Conservation (phyloP, 2,888 invertebrate genomes). For the Protodeltote pygarga region DNA sequence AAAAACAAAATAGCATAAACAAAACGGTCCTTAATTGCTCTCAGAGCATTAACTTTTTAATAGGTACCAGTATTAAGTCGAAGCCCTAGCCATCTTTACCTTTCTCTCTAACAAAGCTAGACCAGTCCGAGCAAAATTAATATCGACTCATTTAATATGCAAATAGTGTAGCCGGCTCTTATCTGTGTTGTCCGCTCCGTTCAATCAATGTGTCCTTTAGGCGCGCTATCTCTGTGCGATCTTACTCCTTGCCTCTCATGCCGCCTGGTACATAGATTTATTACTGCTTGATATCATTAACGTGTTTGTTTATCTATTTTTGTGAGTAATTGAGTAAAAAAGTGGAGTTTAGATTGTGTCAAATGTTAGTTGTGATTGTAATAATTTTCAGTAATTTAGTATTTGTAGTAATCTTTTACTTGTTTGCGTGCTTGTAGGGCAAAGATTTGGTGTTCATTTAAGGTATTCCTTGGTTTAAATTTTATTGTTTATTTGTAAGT, state of each 20-base stretch:
- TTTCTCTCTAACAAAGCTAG: conserved; percentile 52
- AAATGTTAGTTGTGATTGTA: conserved; percentile 7
- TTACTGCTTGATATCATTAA: conserved; percentile 70
- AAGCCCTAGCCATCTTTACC: conserved; percentile 33
- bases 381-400: conserved; percentile 19
- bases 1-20: conserved; percentile 3
- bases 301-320: conserved; percentile 67
- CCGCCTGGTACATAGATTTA: conserved; percentile 76
- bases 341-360: conserved; percentile 30
- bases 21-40: conserved; percentile 10
- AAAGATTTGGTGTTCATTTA: too few species aligned
- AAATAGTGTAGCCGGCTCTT: conserved; percentile 75
- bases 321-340: conserved; percentile 53
- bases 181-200: conserved; percentile 81
- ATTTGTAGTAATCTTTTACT: too few species aligned
- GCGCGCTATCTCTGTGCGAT: conserved; percentile 73
- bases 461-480: too few species aligned
- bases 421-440: too few species aligned
- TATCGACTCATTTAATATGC: conserved; percentile 84
- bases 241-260: conserved; percentile 68
- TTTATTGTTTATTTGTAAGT: too few species aligned
- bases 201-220: conserved; percentile 85
- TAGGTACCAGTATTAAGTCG: conserved; percentile 39
- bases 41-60: conserved; percentile 38
- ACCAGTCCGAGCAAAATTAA: conserved; percentile 73